phyloP scores from a whole-genome alignment of 2,888 invertebrate genomes.

The Cryptophagus acutangulus region DNA sequence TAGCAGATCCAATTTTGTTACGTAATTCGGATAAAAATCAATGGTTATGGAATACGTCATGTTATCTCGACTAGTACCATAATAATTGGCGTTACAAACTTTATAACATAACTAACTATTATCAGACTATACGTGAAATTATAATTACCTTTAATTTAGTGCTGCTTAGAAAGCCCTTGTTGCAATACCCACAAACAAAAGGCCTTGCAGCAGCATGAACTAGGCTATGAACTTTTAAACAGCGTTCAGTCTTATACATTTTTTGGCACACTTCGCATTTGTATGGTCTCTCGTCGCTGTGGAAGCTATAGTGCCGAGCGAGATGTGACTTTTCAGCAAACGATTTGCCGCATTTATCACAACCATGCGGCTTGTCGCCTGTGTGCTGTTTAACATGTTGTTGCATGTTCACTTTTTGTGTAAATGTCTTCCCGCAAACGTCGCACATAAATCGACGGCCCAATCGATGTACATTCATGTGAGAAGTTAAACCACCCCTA shows the following conservation, averaged over 20 bases:
- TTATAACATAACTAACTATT: too few species aligned
- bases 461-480: conserved; percentile 47
- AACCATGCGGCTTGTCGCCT: conserved; percentile 50
- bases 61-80: too few species aligned
- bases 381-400: conserved; percentile 50
- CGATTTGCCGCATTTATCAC: conserved; percentile 51
- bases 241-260: conserved; percentile 54
- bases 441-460: conserved; percentile 52
- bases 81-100: too few species aligned
- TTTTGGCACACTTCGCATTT: conserved; percentile 53
- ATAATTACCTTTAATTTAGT: conserved; percentile 52
- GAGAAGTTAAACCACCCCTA: conserved; percentile 46
- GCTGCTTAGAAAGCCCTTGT: conserved; percentile 56
- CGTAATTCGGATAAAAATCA: too few species aligned
- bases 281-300: conserved; percentile 45
- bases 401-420: conserved; percentile 52
- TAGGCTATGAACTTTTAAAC: conserved; percentile 54
- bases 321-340: conserved; percentile 49
- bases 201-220: conserved; percentile 54
- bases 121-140: too few species aligned
- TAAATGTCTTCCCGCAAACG: conserved; percentile 54
- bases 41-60: too few species aligned
- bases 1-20: too few species aligned
- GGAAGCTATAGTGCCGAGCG: conserved; percentile 46
- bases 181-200: conserved; percentile 53